A percentile compares a stretch with the other conserved stretches of the same genome.
These are phyloP conservation scores for Lumbricus terrestris DNA, from an alignment of 2,888 invertebrate species.

Conservation along the genomic window DNA sequence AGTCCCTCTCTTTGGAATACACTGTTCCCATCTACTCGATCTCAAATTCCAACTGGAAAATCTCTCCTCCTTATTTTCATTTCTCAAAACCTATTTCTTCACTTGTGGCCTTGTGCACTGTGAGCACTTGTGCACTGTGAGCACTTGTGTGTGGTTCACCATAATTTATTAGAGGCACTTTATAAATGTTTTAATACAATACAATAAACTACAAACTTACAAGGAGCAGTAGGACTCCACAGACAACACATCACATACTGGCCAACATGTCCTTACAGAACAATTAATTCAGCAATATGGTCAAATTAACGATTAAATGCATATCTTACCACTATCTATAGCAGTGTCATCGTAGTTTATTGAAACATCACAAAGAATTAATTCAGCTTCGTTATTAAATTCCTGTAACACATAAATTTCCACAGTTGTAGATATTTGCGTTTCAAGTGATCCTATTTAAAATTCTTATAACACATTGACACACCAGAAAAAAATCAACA, in stretches of 20 bases:
- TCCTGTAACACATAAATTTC: slow-evolving; percentile 66
- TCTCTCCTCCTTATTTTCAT: too few relatives aligned
- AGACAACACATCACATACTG: background rate
- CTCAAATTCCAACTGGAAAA: too few relatives aligned
- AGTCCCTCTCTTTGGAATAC: too few relatives aligned
- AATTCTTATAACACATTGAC: too few relatives aligned
- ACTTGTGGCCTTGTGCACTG: too few relatives aligned
- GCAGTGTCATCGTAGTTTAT: slow-evolving; percentile 77
- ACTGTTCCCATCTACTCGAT: too few relatives aligned
- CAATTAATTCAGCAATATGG: background rate
- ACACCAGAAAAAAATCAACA: background rate
- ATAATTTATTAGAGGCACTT: too few relatives aligned
- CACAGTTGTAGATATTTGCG: slow-evolving; percentile 39
- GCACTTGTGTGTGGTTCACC: too few relatives aligned
- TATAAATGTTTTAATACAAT: too few relatives aligned
- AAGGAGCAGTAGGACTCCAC: background rate
- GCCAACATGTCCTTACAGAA: background rate
- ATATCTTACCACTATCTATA: slow-evolving; percentile 72
- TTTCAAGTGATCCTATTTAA: too few relatives aligned
- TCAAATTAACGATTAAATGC: background rate
- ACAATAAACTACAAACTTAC: background rate
- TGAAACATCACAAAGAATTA: slow-evolving; percentile 79
- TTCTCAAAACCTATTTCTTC: too few relatives aligned
- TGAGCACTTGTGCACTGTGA: too few relatives aligned
- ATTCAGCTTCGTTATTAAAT: slow-evolving; percentile 87